These are phyloP conservation scores for Leptatherina wallacei DNA, from an alignment of 2,797 vertebrate genomes.

Conservation along the genomic window DNA sequence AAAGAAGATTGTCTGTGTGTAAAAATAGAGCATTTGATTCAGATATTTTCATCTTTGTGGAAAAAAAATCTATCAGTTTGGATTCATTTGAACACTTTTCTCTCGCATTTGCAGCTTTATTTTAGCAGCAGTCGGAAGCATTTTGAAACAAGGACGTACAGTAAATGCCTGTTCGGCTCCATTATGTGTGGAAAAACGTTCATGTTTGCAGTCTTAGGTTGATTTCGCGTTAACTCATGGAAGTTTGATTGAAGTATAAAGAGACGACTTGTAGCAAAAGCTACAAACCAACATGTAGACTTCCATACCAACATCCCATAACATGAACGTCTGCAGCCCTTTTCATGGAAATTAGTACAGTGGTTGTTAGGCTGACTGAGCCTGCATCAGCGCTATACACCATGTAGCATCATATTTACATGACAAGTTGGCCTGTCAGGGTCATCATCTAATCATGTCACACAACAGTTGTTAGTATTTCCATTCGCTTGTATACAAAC, in stretches of 20 bases:
- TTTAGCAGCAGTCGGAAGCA: neutral
- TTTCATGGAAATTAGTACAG: too few species aligned
- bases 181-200: too few species aligned
- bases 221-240: neutral
- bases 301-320: too few species aligned
- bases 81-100: neutral
- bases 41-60: conserved; percentile 36
- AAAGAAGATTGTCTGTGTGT: conserved; percentile 70
- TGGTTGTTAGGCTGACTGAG: too few species aligned
- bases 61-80: conserved; percentile 9
- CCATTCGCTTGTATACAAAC: neutral
- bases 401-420: too few species aligned
- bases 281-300: too few species aligned
- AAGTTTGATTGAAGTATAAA: neutral
- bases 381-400: too few species aligned
- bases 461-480: neutral
- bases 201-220: neutral
- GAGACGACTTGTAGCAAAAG: neutral
- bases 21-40: conserved; percentile 69
- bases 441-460: neutral
- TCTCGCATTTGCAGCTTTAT: neutral
- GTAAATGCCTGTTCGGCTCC: too few species aligned
- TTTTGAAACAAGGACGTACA: neutral
- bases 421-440: too few species aligned
- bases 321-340: too few species aligned